Conservation (phyloP, 64 coral and sea anemone genomes). For the Montipora sp. region DNA sequence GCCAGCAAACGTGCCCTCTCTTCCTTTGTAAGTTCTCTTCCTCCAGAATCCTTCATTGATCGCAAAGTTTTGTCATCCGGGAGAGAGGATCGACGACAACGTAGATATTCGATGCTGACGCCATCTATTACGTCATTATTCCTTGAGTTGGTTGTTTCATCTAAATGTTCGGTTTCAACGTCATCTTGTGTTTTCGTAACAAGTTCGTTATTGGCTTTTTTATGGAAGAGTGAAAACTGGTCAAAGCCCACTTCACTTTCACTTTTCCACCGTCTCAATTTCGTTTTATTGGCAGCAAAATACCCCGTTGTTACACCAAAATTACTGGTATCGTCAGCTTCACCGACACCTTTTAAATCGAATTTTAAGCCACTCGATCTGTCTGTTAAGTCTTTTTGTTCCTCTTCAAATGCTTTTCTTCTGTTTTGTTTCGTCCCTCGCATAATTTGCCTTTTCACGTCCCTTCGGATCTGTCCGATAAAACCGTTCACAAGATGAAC, state of each 20-base stretch:
- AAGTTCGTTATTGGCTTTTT: background rate
- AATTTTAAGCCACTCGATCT: background rate
- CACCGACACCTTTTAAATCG: background rate
- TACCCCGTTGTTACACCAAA: constrained; percentile 5
- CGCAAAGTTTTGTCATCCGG: constrained; percentile 19
- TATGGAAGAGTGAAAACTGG: background rate
- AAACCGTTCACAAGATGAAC: constrained; percentile 81
- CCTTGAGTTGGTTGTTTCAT: background rate
- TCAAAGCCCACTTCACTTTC: constrained; percentile 10
- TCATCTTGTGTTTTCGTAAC: background rate
- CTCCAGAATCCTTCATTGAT: background rate
- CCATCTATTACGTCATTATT: background rate
- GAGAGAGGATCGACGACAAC: constrained; percentile 41
- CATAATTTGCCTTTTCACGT: constrained; percentile 30
- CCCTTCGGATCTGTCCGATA: constrained; percentile 80
- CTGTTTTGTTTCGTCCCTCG: background rate
- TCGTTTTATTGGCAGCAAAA: background rate
- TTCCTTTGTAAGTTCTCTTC: constrained; percentile 45
- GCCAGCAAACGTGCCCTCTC: constrained; percentile 78
- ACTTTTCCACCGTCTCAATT: background rate
- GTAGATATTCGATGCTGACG: constrained; percentile 5
- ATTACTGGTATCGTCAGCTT: background rate
- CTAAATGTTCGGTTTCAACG: background rate
- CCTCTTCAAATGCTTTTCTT: constrained; percentile 1
- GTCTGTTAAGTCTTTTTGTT: background rate